Conservation (phyloP, 2,888 invertebrate genomes). For the Dynastes maya region DNA sequence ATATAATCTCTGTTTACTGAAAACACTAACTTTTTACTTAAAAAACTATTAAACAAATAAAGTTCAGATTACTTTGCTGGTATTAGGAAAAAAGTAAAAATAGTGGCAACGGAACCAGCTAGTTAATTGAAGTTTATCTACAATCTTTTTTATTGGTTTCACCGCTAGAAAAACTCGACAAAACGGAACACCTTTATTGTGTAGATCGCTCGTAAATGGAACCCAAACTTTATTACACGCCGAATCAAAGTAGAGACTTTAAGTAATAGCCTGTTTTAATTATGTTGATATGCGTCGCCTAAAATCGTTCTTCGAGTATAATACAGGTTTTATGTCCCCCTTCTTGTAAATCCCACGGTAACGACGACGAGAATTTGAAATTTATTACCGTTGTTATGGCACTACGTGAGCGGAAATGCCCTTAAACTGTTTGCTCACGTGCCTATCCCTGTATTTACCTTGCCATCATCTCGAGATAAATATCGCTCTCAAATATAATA, state of each 20-base stretch:
- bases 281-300: not conserved
- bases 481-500: slow-evolving; percentile 32
- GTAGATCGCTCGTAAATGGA: too few relatives aligned
- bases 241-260: too few relatives aligned
- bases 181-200: too few relatives aligned
- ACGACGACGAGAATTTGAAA: slow-evolving; percentile 21
- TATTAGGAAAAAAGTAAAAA: not conserved
- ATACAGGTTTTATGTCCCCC: not conserved
- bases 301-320: not conserved
- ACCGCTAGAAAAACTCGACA: too few relatives aligned
- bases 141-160: too few relatives aligned
- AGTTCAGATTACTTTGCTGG: too few relatives aligned
- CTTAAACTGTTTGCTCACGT: slow-evolving; percentile 24
- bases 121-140: too few relatives aligned
- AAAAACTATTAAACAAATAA: too few relatives aligned
- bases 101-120: not conserved
- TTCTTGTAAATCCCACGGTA: slow-evolving; percentile 10
- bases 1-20: too few relatives aligned
- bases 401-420: slow-evolving; percentile 29
- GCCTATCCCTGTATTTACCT: slow-evolving; percentile 26
- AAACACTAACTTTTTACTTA: too few relatives aligned
- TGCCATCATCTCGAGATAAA: slow-evolving; percentile 31
- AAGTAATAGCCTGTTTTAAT: too few relatives aligned
- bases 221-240: too few relatives aligned
- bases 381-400: slow-evolving; percentile 37